A percentile compares a stretch with the other conserved stretches of the same genome.
Conservation (phyloP, 2,113 vertebrate species). For the Scomber scombrus region DNA sequence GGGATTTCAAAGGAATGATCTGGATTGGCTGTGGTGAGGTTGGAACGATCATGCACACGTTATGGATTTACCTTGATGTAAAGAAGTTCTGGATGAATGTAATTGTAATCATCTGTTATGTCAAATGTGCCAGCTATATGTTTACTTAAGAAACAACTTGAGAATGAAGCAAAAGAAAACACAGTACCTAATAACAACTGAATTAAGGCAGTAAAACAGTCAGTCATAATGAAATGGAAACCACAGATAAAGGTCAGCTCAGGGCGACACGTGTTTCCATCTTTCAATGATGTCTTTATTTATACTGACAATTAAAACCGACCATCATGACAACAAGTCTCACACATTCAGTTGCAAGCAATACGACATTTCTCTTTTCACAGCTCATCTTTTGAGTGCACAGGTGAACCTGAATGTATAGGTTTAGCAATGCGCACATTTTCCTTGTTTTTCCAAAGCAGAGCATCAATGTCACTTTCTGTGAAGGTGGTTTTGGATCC, state of each 20-base stretch:
- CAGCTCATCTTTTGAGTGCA: constrained; percentile 56
- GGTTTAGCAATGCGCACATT: constrained; percentile 62
- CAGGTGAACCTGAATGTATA: constrained; percentile 13
- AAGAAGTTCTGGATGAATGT: too few species aligned
- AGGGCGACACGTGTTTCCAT: not conserved
- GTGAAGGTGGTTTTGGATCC: constrained; percentile 47
- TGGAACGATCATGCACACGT: too few species aligned
- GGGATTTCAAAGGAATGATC: too few species aligned
- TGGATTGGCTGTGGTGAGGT: too few species aligned
- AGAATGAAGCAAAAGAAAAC: too few species aligned
- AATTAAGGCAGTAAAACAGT: too few species aligned
- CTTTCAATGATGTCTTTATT: constrained; percentile 22
- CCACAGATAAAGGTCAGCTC: not conserved
- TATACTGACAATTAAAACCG: constrained; percentile 4
- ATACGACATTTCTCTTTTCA: constrained; percentile 39
- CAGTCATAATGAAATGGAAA: too few species aligned
- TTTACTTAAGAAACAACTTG: too few species aligned
- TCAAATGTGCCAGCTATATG: too few species aligned
- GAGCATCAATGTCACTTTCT: constrained; percentile 60
- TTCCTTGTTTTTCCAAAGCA: constrained; percentile 63
- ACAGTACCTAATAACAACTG: too few species aligned
- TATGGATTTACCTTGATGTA: too few species aligned
- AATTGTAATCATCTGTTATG: too few species aligned
- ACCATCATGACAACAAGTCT: not conserved
- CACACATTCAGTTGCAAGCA: not conserved